Evolutionary conservation across 2,113 vertebrate genomes (phyloP).

Genomic region (Phaethornis superciliosus): DNA sequence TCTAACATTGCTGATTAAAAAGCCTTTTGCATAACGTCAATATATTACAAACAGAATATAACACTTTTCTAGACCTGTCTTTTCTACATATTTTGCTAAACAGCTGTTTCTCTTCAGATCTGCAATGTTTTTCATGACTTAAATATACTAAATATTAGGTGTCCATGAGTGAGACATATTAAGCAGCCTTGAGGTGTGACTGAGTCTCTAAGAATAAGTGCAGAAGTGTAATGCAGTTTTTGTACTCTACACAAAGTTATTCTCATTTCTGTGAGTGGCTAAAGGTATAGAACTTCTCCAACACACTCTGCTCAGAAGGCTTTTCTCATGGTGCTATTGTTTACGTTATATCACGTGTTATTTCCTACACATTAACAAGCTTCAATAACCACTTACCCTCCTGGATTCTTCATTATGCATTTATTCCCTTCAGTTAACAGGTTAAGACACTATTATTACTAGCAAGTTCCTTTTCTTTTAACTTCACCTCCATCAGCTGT

Average conservation of each 20-base stretch:
- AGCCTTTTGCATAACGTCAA: not conserved
- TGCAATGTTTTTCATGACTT: not conserved
- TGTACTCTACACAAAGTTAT: not conserved
- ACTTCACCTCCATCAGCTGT: not conserved
- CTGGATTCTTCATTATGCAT: not conserved
- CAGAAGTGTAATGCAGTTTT: not conserved
- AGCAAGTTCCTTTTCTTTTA: not conserved
- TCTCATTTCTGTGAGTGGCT: not conserved
- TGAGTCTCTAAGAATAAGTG: not conserved
- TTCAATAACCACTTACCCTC: not conserved
- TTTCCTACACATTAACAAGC: not conserved
- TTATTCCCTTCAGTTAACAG: not conserved
- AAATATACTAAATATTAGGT: not conserved
- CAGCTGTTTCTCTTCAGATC: not conserved
- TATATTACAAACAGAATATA: not conserved
- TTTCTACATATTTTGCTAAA: not conserved
- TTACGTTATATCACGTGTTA: not conserved
- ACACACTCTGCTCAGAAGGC: not conserved
- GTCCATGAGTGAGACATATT: not conserved
- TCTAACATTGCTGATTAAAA: not conserved
- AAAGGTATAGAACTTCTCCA: not conserved
- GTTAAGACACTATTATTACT: not conserved
- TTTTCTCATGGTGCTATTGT: not conserved
- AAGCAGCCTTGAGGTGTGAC: not conserved
- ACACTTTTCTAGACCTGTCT: not conserved